Conservation (phyloP, 2,888 invertebrate genomes). For the Melipona beecheii region DNA sequence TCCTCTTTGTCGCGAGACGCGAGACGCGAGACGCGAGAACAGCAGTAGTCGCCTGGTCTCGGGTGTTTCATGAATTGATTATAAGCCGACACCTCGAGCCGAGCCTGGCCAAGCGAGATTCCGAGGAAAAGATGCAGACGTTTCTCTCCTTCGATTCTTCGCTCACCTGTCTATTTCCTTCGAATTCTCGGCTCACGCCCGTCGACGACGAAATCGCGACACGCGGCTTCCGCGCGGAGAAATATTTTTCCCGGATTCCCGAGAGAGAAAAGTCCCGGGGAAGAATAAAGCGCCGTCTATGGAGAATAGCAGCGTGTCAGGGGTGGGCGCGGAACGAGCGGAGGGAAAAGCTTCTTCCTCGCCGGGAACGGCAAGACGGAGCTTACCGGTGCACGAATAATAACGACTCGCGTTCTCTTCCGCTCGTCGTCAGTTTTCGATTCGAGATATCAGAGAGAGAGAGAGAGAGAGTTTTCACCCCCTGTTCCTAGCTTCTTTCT, state of each 20-base stretch:
- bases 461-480: constrained; percentile 3
- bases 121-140: constrained; percentile 23
- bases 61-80: constrained; percentile 70
- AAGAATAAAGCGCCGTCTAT: constrained; percentile 25
- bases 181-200: too few relatives aligned
- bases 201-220: background rate
- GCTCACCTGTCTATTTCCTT: too few relatives aligned
- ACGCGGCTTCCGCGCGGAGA: constrained; percentile 33
- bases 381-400: constrained; percentile 70
- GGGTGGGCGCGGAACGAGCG: background rate
- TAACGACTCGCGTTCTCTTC: constrained; percentile 67
- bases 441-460: constrained; percentile 50
- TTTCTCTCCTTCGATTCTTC: background rate
- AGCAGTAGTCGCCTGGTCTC: constrained; percentile 32
- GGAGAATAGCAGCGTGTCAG: background rate
- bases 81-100: constrained; percentile 59
- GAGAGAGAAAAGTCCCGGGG: constrained; percentile 31
- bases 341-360: constrained; percentile 61
- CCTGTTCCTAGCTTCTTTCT: constrained; percentile 6
- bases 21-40: constrained; percentile 24
- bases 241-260: constrained; percentile 62
- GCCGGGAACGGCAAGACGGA: constrained; percentile 43
- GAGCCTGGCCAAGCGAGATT: background rate
- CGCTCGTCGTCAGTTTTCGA: constrained; percentile 63
- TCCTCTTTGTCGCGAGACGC: background rate